phyloP scores from a whole-genome alignment of 2,888 invertebrate species.

The Acanthoscelides obtectus region DNA sequence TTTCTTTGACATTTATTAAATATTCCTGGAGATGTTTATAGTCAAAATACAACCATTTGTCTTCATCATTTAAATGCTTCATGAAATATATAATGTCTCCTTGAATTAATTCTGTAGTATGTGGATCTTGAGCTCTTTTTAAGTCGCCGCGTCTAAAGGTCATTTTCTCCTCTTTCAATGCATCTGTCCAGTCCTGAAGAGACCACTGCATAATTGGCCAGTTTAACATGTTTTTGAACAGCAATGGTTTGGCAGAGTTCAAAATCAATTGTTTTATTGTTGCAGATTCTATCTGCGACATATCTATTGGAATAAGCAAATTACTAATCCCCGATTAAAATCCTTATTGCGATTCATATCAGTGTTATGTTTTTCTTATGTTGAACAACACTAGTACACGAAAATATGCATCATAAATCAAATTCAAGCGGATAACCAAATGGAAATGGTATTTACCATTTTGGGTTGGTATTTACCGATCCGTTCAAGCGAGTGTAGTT shows the following conservation, averaged over 20 bases:
- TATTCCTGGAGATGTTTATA: conserved; percentile 75
- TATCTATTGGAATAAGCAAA: too few species aligned
- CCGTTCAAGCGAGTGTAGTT: too few species aligned
- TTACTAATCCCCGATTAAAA: too few species aligned
- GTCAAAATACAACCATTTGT: conserved; percentile 76
- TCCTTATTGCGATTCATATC: too few species aligned
- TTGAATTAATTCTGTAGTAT: conserved; percentile 56
- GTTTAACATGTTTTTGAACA: conserved; percentile 52
- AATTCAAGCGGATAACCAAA: too few species aligned
- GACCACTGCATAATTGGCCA: conserved; percentile 60
- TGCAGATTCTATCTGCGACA: too few species aligned
- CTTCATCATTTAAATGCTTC: conserved; percentile 39
- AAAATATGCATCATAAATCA: too few species aligned
- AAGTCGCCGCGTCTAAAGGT: conserved; percentile 54
- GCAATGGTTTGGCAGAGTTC: conserved; percentile 47
- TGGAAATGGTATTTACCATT: too few species aligned
- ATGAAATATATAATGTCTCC: conserved; percentile 64
- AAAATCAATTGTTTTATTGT: conserved; percentile 19
- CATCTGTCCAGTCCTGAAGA: conserved; percentile 55
- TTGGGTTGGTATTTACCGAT: too few species aligned
- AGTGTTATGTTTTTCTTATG: too few species aligned
- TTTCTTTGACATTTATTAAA: conserved; percentile 55
- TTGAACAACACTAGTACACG: too few species aligned
- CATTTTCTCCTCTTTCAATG: conserved; percentile 54
- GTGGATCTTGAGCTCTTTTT: conserved; percentile 52